Evolutionary conservation across 2,888 invertebrate species (phyloP), one percentile per base, ranked within the genome.

Genomic region (Platycheirus rosarum): DNA sequence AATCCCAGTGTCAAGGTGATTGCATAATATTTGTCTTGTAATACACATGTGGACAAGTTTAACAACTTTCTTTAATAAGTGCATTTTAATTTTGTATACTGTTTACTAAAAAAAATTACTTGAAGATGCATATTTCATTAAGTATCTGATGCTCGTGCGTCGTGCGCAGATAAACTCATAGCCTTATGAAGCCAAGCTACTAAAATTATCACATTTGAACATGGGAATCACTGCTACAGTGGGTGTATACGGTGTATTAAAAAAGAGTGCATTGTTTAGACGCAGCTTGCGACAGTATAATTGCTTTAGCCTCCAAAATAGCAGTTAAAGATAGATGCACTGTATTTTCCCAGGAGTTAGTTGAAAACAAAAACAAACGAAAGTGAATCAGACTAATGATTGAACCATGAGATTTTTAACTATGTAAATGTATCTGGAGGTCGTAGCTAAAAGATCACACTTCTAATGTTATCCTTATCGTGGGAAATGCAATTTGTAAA

Each of bases 231-330:
- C 13, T 40, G n/a, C 13, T 40, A 5, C 6, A 6, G 4, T 13
- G 13, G 37, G 2, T 2, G 37, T 7, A n/a, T n/a, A n/a, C n/a
- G n/a, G 3, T 35, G 35, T 35, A 35, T 5, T 5, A n/a, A 35
- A 29, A 44, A 42, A 9, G 1, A 60, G 16, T 7, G 14, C 29
- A 60, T 60, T 60, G 48, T 48, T 42, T 42, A 9, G 32, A 6
- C 0, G 18, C 18, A 29, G 5, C 11, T 46, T 49, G n/a, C 48
- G 37, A n/a, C 2, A 29, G n/a, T 37, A 14, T 70, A 69, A 70
- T 70, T 37, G 18, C 32, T 35, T 51, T 68, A 44, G 51, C 75
- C 75, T 75, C 68, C n/a, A 68, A 68, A 32, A 8, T 32, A 7
- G 8, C 8, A 7, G 29, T 3, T 7, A 8, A 8, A 6, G 8